These are phyloP conservation scores for Tipula lateralis DNA, from an alignment of 2,888 invertebrate species.

Conservation along the genomic window DNA sequence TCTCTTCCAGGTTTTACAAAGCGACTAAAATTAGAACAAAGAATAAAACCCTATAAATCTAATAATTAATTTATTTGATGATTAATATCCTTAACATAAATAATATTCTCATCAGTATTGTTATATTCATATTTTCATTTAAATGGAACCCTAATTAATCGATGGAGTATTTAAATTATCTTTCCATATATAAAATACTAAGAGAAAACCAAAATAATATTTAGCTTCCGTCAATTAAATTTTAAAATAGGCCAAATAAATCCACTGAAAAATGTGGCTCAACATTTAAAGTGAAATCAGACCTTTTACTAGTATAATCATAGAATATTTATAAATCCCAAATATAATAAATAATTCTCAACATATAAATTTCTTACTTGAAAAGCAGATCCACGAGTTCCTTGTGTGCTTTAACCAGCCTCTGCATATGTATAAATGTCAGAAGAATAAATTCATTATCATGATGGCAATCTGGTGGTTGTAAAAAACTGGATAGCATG, in stretches of 20 bases:
- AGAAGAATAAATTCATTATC: background rate
- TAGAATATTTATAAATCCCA: background rate
- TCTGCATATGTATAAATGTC: slow-evolving; percentile 8
- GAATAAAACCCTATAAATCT: background rate
- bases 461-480: background rate
- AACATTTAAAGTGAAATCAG: slow-evolving; percentile 27
- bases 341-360: background rate
- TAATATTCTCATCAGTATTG: background rate
- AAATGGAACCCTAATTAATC: background rate
- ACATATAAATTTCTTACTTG: background rate
- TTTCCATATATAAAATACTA: background rate
- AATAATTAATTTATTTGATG: background rate
- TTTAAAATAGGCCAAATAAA: background rate
- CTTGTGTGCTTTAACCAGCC: background rate
- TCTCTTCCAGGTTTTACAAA: background rate
- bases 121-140: background rate
- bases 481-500: background rate
- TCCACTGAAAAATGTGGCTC: slow-evolving; percentile 14
- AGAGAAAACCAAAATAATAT: background rate
- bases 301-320: slow-evolving; percentile 30
- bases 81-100: background rate
- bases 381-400: slow-evolving; percentile 24
- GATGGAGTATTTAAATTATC: background rate
- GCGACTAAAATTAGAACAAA: background rate
- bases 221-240: background rate